phyloP scores from a whole-genome alignment of 35 echinoderm and acorn worm genomes.

The Lytechinus variegatus region DNA sequence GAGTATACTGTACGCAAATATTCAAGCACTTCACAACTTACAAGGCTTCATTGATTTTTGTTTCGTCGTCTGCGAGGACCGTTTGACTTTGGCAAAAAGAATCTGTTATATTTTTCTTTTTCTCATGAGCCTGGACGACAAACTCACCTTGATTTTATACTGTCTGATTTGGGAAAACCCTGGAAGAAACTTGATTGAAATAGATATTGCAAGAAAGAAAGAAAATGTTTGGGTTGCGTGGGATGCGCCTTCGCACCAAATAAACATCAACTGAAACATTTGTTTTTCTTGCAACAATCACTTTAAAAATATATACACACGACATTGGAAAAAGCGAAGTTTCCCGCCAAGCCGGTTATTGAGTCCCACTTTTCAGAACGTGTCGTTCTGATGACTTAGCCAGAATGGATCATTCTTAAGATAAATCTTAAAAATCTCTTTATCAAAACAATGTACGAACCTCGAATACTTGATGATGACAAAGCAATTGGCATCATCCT shows the following conservation, averaged over 20 bases:
- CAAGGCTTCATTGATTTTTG: too few relatives aligned
- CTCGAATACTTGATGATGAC: background rate
- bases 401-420: background rate
- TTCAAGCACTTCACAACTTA: too few relatives aligned
- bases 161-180: too few relatives aligned
- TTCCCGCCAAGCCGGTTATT: background rate
- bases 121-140: too few relatives aligned
- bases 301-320: background rate
- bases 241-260: background rate
- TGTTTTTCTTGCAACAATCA: background rate
- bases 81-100: too few relatives aligned
- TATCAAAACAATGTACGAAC: background rate
- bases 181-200: background rate
- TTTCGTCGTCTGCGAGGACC: too few relatives aligned
- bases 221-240: background rate
- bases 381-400: background rate
- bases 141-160: background rate
- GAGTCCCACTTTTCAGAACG: background rate
- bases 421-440: background rate
- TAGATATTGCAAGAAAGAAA: background rate
- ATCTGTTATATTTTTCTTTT: too few relatives aligned
- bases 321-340: background rate
- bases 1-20: too few relatives aligned
- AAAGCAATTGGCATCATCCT: background rate
- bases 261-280: background rate